These are phyloP conservation scores for Prionace glauca DNA, from an alignment of 2,797 vertebrate genomes.

Conservation along the genomic window DNA sequence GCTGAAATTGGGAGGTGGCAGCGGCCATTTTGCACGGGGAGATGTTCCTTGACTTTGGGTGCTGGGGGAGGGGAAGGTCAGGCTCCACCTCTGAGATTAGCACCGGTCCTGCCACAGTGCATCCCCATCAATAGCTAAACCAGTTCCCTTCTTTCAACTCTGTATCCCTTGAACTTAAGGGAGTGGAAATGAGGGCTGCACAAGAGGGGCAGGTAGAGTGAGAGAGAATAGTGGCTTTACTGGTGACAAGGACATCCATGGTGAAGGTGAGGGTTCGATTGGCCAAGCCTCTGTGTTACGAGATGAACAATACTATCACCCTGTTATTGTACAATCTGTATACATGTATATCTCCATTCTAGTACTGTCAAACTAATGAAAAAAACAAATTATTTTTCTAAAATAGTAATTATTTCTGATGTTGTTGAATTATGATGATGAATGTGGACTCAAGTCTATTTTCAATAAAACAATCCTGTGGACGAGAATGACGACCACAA, in stretches of 20 bases:
- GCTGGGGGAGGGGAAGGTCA: no score
- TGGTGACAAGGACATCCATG: no score
- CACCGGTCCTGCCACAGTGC: no score
- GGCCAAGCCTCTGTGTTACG: not conserved
- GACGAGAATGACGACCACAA: not conserved
- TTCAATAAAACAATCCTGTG: not conserved
- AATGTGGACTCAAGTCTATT: not conserved
- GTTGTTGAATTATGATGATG: not conserved
- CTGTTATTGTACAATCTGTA: not conserved
- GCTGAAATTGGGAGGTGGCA: no score
- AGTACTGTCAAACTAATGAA: not conserved
- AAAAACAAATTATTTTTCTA: not conserved
- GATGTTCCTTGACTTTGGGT: no score
- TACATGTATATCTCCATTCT: not conserved
- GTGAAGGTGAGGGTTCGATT: no score
- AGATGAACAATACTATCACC: not conserved
- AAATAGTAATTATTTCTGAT: not conserved
- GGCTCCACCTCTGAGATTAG: no score
- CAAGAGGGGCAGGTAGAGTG: not conserved
- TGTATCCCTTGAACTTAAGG: not conserved
- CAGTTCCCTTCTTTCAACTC: no score
- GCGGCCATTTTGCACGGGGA: no score
- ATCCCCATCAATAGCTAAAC: no score
- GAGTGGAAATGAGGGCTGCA: not conserved
- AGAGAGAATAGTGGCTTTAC: not conserved